These are phyloP conservation scores for Drosophila pseudoobscura DNA, from an alignment of 1,140 invertebrate species.

Conservation along the genomic window DNA sequence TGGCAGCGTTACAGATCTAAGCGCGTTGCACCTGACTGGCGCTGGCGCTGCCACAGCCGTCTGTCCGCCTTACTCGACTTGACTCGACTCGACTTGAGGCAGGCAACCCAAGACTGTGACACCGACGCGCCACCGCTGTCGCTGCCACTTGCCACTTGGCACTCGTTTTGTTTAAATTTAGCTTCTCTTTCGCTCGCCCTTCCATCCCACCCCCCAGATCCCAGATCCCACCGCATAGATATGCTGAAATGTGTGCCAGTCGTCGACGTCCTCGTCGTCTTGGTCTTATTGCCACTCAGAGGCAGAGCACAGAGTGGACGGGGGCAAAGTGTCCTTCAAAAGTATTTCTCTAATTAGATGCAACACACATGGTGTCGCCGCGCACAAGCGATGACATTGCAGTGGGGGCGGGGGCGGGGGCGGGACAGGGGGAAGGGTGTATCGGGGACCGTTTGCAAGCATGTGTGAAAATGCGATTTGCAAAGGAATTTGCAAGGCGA, in stretches of 20 bases:
- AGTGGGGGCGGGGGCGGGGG: background rate
- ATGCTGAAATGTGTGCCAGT: slow-evolving; percentile 57
- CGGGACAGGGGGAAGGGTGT: background rate
- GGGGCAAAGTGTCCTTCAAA: slow-evolving; percentile 74
- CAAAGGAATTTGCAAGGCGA: slow-evolving; percentile 39
- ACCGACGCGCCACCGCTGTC: slow-evolving; percentile 4
- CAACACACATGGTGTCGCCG: slow-evolving; percentile 38
- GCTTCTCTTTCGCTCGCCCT: slow-evolving; percentile 10
- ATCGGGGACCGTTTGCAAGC: slow-evolving; percentile 38
- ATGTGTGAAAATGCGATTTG: slow-evolving; percentile 62
- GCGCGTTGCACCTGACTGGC: slow-evolving; percentile 61
- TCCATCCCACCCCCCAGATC: background rate
- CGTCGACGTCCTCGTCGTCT: slow-evolving; percentile 42
- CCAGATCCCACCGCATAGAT: background rate
- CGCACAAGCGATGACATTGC: slow-evolving; percentile 40
- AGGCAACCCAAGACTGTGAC: slow-evolving; percentile 22
- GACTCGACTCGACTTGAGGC: slow-evolving; percentile 26
- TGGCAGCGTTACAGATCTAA: slow-evolving; percentile 25
- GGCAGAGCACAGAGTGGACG: background rate
- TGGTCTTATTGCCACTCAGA: slow-evolving; percentile 61
- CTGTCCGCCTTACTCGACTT: background rate
- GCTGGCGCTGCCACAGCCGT: slow-evolving; percentile 26
- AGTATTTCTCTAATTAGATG: slow-evolving; percentile 79
- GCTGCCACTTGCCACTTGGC: slow-evolving; percentile 38
- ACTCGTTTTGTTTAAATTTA: slow-evolving; percentile 67